A percentile compares a stretch with the other conserved stretches of the same genome.
phyloP scores from a whole-genome alignment of 2,888 invertebrate genomes.

The Drosophila niveifrons region DNA sequence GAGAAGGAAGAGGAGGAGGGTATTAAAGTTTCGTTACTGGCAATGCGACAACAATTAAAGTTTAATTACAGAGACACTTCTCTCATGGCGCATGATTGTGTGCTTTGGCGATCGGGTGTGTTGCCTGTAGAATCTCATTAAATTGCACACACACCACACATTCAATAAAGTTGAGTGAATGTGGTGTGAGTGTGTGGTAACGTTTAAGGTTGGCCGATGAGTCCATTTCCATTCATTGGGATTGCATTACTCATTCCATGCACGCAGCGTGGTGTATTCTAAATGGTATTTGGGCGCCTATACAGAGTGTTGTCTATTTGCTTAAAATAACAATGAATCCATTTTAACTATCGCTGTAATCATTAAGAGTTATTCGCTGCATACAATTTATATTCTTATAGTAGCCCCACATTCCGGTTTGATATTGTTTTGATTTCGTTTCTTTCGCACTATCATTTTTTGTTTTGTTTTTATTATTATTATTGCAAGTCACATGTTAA shows the following conservation, averaged over 20 bases:
- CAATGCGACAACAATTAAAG: constrained; percentile 28
- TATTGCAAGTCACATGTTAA: constrained; percentile 38
- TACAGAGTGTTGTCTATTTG: constrained; percentile 11
- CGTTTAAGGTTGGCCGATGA: constrained; percentile 21
- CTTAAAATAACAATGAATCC: constrained; percentile 16
- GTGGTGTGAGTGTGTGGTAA: constrained; percentile 6
- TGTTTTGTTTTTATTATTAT: constrained; percentile 6
- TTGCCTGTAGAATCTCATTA: constrained; percentile 34
- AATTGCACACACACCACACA: constrained; percentile 4
- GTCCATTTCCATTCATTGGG: constrained; percentile 1
- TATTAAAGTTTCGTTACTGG: constrained; percentile 3
- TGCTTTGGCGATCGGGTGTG: constrained; percentile 13
- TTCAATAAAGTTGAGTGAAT: neutral
- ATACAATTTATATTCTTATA: neutral
- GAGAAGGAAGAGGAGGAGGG: constrained; percentile 4
- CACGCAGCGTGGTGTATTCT: constrained; percentile 20
- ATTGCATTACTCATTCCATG: constrained; percentile 30
- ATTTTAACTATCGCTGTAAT: constrained; percentile 8
- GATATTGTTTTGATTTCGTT: constrained; percentile 1
- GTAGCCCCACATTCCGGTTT: constrained; percentile 10
- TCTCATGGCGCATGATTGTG: constrained; percentile 33
- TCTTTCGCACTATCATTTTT: constrained; percentile 19
- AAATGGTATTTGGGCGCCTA: constrained; percentile 38
- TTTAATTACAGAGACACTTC: constrained; percentile 31
- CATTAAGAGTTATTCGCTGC: constrained; percentile 8